Base-by-base conservation (phyloP, 2,113 vertebrate genomes). In the Colaptes auratus region DNA sequence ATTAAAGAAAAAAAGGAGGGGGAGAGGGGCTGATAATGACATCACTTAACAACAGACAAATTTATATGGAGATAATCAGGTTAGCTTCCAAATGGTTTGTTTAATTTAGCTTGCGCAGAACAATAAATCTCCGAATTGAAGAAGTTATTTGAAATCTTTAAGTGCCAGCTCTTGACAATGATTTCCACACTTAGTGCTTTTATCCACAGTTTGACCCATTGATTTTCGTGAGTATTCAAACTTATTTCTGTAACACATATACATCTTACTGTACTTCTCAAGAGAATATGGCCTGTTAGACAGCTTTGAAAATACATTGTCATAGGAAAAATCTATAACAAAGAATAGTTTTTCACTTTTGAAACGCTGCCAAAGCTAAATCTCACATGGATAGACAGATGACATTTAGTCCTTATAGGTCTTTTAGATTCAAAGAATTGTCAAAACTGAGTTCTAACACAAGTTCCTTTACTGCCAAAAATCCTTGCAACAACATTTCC, bases 341-440 rank as follows among this genome's bases (percentile, higher is more conserved):
- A 92, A 91, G 86, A 71, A 2, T 13, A 35, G 8, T 14, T 75
- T 81, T 96, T 92, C 89, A 42, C 85, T 93, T 95, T 66, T 97
- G 96, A 96, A 97, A 88, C 83, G n/a, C 82, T 90, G 95, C 91
- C 96, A 95, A 78, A 87, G 80, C 55, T 83, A 95, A 97, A 89
- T 87, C 96, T 97, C 93, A 61, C 33, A 44, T 36, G 94, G 87
- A 94, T 83, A 91, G 92, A 65, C 82, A 96, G 90, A 92, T 97
- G 96, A 97, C 96, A 92, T 96, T 94, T 72, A 58, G 91, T 92
- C 72, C 92, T 94, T 94, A 77, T 7, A 48, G 92, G 86, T 88
- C 95, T 96, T 92, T 86, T 52, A 70, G 82, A 92, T 94, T 94
- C 90, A 83, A 96, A 94, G 93, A 93, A 90, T 92, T 95, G 94